Evolutionary conservation across 1,140 invertebrate genomes (phyloP), one percentile per base, ranked within the genome.

Genomic region (Dendroctonus valens): DNA sequence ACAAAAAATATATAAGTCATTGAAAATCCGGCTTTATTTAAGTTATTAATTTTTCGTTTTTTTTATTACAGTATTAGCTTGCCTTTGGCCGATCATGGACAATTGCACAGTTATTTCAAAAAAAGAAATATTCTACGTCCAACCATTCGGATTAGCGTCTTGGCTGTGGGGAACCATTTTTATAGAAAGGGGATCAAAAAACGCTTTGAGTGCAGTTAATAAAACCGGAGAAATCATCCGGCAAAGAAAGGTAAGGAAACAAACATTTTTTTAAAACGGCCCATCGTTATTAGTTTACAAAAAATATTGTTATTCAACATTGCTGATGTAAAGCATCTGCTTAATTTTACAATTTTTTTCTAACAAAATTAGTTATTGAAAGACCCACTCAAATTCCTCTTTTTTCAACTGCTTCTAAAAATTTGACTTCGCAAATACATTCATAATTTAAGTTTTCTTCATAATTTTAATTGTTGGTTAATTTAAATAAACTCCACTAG

Each of bases 141-240:
- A 91, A 60, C 89, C 91, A 0, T 94, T 96, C 74, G 93, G 93
- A 11, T 79, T 92, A 6, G 90, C 89, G 0, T 82, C 86, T 2
- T 94, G 90, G 88, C 81, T 96, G 37, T 92, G 89, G 86, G 93
- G 93, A 9, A 90, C 91, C 0, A 85, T 96, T n/a, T 96, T 92
- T 76, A 93, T 96, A 26, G 86, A 95, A 76, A 79, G 93, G 66
- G 80, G 89, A 0, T 82, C 83, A 7, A 84, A 85, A 15, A 83
- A 85, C 70, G 89, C 92, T 0, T 83, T 86, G 46, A 80, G 84
- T 26, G 85, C 87, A 0, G 82, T 96, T 54, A 90, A 91, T 75
- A 84, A 86, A 50, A 89, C 91, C 57, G 86, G 87, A 63, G 77
- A 87, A 73, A 86, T 84, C 69, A 86, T 92, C 37, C 83, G 83